Base-by-base conservation (phyloP, 2,797 vertebrate species). In the Paedocypris micromegethes region DNA sequence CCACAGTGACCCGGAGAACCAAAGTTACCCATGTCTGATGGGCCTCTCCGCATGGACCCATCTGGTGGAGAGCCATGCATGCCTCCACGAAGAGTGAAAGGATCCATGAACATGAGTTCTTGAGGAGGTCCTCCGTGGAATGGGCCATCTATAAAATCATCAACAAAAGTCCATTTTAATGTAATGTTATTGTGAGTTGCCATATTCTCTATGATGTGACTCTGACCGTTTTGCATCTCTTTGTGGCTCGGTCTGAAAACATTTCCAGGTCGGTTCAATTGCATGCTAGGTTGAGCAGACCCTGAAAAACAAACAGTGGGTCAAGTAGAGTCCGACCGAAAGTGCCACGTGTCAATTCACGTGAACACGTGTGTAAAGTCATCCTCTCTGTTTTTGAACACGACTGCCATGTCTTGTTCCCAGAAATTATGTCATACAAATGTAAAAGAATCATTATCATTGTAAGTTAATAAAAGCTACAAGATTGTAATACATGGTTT, bases 211-310 rank as follows among this genome's bases (percentile, higher is more conserved):
- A 4, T 37, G 6, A 41, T 37, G 40, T 40, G 6, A 9, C 8
- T 68, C 80, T 75, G 39, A 88, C 89, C 82, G 74, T 82, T 78
- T 1, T 61, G 66, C 5, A 78, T 75, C 41, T 79, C 80, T 59
- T 75, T 78, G 39, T 23, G 59, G 63, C 77, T 72, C 77, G 83
- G 80, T 2, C 68, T 74, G n/a, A 58, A 64, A 5, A 63, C 41
- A 44, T 63, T 72, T 41, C 9, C 62, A 60, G 38, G 9, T 60
- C 64, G 76, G 42, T 72, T 66, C 54, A 80, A 82, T 0, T 55
- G 8, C 52, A 41, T 1, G 72, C 73, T 85, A 39, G 88, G 88
- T 71, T 68, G 56, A 64, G 87, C 84, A 74, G 88, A 78, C 66
- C 77, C 89, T 90, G 2, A 64, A 43, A 75, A 2, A 45, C 1